A percentile compares a stretch with the other conserved stretches of the same genome.
phyloP scores from a whole-genome alignment of 1,140 invertebrate genomes.

The Lethocerus indicus region DNA sequence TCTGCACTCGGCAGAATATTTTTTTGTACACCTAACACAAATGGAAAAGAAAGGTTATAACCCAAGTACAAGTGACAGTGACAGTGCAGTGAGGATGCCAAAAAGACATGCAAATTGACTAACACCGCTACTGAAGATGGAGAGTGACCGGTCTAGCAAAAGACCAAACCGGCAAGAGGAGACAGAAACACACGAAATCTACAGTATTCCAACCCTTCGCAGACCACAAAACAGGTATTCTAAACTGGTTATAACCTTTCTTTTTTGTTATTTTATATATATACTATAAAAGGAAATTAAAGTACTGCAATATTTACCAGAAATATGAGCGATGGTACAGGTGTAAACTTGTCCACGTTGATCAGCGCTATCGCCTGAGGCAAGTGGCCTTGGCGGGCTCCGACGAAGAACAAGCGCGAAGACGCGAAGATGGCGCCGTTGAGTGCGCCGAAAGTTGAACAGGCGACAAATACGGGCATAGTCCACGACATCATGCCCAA shows the following conservation, averaged over 20 bases:
- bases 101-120: no score
- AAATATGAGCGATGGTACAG: conserved; percentile 77
- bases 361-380: conserved; percentile 76
- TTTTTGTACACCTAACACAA: neutral
- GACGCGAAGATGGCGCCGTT: conserved; percentile 82
- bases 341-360: conserved; percentile 69
- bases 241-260: no score
- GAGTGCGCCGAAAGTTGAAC: conserved; percentile 73
- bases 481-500: conserved; percentile 63
- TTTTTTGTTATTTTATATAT: no score
- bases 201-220: no score
- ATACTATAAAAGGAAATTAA: neutral
- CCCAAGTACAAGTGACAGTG: no score
- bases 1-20: neutral
- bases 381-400: conserved; percentile 77
- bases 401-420: conserved; percentile 77
- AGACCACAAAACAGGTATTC: no score
- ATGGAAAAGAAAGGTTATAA: no score
- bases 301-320: conserved; percentile 43
- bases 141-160: neutral
- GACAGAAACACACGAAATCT: no score
- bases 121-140: neutral
- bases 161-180: neutral
- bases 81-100: no score
- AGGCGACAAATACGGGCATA: conserved; percentile 75